Base-by-base conservation (phyloP, 2,113 vertebrate species). In the Zapus hudsonius region DNA sequence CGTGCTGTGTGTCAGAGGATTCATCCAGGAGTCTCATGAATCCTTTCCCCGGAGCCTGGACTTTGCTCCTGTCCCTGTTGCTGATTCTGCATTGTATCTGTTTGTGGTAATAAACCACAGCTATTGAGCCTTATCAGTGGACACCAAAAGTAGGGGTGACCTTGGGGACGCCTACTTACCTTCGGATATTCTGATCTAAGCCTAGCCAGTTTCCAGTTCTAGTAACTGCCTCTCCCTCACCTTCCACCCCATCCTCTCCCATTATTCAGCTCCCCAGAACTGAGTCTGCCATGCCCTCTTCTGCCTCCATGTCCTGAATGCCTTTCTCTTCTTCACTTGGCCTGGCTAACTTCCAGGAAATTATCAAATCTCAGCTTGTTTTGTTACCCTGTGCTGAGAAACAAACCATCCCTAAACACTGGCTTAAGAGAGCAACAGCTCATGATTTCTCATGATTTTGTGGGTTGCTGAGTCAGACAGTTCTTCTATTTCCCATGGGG, bases 241-340 rank as follows among this genome's bases (percentile, higher is more conserved):
- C 1, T 1, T 69, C 4, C 6, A 15, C 33, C 1, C n/a, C 15
- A 1, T 25, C 27, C 23, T 15, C n/a, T 9, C 8, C 8, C n/a
- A 0, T 17, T 22, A 31, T 9, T 4, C 22, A 93, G n/a, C 33
- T n/a, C 17, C 31, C 59, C 6, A 3, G 22, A 40, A 13, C 61
- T 72, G 33, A 40, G 20, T 42, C 9, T 2, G 70, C 59, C 22
- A 5, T 23, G 9, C 3, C 23, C 1, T 36, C 47, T 82, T 61
- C 17, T 31, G n/a, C n/a, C 57, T 90, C 55, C 33, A 7, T 16
- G 23, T 59, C 27, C 2, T 33, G 31, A 70, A 36, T 11, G 67
- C 27, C 73, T 22, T 69, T 72, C 29, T 74, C 47, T 19, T 82
- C 36, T 40, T 47, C 17, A 61, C 29, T 55, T n/a, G 33, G n/a